Evolutionary conservation across 2,888 invertebrate species (phyloP), one percentile per base, ranked within the genome.

Genomic region (Aplocera efformata): DNA sequence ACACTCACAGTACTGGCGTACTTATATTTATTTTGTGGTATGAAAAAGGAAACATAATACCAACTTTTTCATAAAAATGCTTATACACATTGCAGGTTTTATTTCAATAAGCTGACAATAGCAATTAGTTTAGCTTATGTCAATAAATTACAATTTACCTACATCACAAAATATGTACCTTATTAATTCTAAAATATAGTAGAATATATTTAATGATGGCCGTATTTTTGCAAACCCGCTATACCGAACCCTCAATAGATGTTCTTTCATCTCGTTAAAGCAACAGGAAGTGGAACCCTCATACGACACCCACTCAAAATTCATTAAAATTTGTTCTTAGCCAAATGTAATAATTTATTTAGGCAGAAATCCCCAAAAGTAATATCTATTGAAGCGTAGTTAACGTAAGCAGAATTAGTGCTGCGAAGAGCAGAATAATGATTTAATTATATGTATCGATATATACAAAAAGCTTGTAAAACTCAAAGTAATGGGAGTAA

Each of bases 321-420:
- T 85, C 81, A 86, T 86, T 86, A 82, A 79, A 81, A 75, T 73
- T 63, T 74, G 72, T 78, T 79, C 82, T 80, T 79, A 82, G 71
- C 77, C 79, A 79, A 82, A 84, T 69, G 73, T 76, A 70, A 86
- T 88, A 77, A 85, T 82, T 85, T 84, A 86, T 88, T 84, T 79
- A 85, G 72, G 76, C 70, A 84, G 83, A 86, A 85, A 84, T 81
- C 79, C 79, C 70, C 69, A 68, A 83, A 85, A 80, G 85, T 79
- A 83, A 82, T 83, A 83, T 79, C 71, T 79, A 81, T 80, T 81
- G 78, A 80, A 66, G 83, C 80, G 77, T 80, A 76, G 79, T 79
- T 77, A 73, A 78, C 70, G 63, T 67, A 69, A 60, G 59, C 64
- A 11, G 58, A 65, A 62, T 71, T 63, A 67, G 60, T 53, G 58